Conservation (phyloP, 1,140 invertebrate species). For the Microplitis mediator region DNA sequence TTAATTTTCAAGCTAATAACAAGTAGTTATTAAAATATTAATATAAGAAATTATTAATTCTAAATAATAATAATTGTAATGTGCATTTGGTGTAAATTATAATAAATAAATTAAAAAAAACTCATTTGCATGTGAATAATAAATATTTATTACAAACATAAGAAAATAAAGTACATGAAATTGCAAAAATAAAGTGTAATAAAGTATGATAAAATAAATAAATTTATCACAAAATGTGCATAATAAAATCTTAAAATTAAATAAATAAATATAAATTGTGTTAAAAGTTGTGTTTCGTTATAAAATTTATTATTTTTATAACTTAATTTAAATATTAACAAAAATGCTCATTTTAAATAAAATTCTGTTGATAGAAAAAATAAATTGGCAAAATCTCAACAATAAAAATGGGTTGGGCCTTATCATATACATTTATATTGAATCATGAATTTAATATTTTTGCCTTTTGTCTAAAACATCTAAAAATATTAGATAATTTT, state of each 20-base stretch:
- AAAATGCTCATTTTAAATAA: no score
- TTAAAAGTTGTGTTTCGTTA: no score
- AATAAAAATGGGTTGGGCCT: background rate
- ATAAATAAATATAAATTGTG: no score
- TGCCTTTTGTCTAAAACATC: no score
- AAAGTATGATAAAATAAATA: background rate
- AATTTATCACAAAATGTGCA: conserved; percentile 1
- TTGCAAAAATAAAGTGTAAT: conserved; percentile 7
- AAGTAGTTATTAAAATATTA: background rate
- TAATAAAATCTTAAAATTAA: conserved; percentile 5
- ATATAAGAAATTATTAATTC: background rate
- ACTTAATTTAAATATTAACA: no score
- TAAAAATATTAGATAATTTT: no score
- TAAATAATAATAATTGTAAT: background rate
- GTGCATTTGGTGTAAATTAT: background rate
- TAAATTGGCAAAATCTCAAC: background rate
- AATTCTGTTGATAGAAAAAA: background rate
- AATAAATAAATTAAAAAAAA: conserved; percentile 12
- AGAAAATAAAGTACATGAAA: background rate
- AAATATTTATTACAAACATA: conserved; percentile 25
- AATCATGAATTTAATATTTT: no score
- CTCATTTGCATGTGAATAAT: conserved; percentile 6
- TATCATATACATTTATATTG: background rate
- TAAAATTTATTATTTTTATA: no score
- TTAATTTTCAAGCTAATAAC: background rate